Base-by-base conservation (phyloP, 2,888 invertebrate species). In the Zele albiditarsus region DNA sequence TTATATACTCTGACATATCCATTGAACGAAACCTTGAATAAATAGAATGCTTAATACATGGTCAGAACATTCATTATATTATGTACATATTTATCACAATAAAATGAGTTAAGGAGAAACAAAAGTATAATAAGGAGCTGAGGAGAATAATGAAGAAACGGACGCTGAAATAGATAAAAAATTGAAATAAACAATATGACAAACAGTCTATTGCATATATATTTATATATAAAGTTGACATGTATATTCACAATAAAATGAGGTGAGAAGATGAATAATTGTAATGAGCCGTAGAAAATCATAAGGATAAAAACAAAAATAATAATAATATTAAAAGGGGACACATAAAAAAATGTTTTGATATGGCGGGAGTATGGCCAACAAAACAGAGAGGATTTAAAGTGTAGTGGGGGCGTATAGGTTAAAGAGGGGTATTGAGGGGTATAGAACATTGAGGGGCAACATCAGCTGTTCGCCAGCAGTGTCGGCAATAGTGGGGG, bases 401-500 rank as follows among this genome's bases (percentile, higher is more conserved):
- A 53, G 5, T 23, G 53, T 20, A 20, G 53, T 3, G 62, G 25
- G 65, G 69, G 25, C 53, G 73, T 58, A 38, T 38, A 8, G 38
- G 38, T 38, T 38, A 38, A 12, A 38, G 38, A 4, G 38, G 38
- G 0, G 38, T 0, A 8, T 0, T 38, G 38, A 38, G 25, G 65
- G 69, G 25, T 53, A 66, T 58, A 74, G 75, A 80, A 77, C n/a
- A n/a, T n/a, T n/a, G n/a, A n/a, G n/a, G n/a, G 76, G 72, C 74
- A 78, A 78, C 83, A 88, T 88, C 88, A 89, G 88, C 88, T 88
- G 88, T 89, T 87, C 82, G 84, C 86, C 84, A 85, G 84, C 84
- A 82, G 84, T 79, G 76, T 74, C 75, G 68, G 73, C 80, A 77
- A 77, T 79, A 78, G 80, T 80, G 74, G 68, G 71, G 71, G 73